Evolutionary conservation across 1,140 invertebrate species (phyloP).

Genomic region (Mylabris phalerata): DNA sequence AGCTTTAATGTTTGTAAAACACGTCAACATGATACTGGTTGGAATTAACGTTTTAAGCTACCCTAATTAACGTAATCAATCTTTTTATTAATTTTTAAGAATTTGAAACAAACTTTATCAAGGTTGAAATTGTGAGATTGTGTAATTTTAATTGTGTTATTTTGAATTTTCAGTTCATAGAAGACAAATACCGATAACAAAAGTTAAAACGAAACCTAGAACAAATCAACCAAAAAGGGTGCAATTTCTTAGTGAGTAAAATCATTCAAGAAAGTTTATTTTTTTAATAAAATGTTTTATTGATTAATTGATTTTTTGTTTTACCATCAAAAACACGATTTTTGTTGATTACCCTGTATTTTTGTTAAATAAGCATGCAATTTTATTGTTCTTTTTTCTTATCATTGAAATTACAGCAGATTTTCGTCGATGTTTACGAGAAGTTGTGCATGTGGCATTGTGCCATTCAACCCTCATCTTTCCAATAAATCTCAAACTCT

Average conservation of each 20-base stretch:
- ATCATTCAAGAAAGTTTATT: background rate
- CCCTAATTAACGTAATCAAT: too few relatives aligned
- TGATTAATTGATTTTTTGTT: background rate
- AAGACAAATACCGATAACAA: slow-evolving; percentile 66
- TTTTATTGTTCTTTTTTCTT: too few relatives aligned
- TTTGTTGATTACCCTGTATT: too few relatives aligned
- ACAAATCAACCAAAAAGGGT: slow-evolving; percentile 80
- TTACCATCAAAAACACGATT: background rate
- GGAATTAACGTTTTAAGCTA: too few relatives aligned
- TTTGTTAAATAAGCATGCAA: too few relatives aligned
- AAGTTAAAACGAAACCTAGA: slow-evolving; percentile 66
- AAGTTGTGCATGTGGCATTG: slow-evolving; percentile 9
- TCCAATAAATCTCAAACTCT: background rate
- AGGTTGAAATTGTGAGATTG: background rate
- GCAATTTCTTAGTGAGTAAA: slow-evolving; percentile 80
- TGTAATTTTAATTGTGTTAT: background rate
- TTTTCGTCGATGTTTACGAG: too few relatives aligned
- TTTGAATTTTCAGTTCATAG: slow-evolving; percentile 48
- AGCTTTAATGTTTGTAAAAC: too few relatives aligned
- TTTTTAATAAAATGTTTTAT: slow-evolving; percentile 1
- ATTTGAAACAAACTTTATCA: background rate
- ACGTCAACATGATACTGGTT: too few relatives aligned
- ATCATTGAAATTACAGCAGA: too few relatives aligned
- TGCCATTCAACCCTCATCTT: slow-evolving; percentile 6
- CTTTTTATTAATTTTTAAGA: too few relatives aligned